phyloP scores from a whole-genome alignment of 2,797 vertebrate genomes.

The Mallotus villosus region DNA sequence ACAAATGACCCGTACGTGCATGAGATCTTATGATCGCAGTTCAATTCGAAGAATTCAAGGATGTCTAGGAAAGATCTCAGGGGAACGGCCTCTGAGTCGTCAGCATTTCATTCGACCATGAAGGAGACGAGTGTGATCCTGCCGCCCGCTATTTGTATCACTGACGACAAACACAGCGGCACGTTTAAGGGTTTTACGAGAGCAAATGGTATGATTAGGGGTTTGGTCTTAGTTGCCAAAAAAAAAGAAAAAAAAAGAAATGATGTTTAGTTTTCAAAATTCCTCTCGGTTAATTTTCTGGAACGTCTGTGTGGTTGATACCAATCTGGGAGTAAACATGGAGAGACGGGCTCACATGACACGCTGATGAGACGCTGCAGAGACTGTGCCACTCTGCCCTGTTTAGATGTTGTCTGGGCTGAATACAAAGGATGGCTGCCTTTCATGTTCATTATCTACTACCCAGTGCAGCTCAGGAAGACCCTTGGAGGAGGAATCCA shows the following conservation, averaged over 20 bases:
- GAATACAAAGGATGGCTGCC: slow-evolving; percentile 49
- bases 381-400: slow-evolving; percentile 43
- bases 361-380: slow-evolving; percentile 44
- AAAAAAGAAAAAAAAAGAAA: slow-evolving; percentile 29
- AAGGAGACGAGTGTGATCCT: slow-evolving; percentile 29
- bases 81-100: background rate
- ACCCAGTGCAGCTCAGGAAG: slow-evolving; percentile 31
- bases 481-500: background rate
- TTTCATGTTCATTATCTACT: slow-evolving; percentile 39
- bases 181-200: background rate
- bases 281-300: slow-evolving; percentile 61
- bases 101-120: slow-evolving; percentile 9
- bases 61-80: background rate
- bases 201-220: background rate
- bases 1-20: no score
- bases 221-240: slow-evolving; percentile 27
- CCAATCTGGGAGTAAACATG: slow-evolving; percentile 58
- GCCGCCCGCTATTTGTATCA: slow-evolving; percentile 25
- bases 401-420: slow-evolving; percentile 47
- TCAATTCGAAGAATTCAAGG: background rate
- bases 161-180: slow-evolving; percentile 44
- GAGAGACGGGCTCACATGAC: slow-evolving; percentile 42
- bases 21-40: no score
- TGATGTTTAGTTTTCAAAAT: slow-evolving; percentile 61
- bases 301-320: slow-evolving; percentile 56